Evolutionary conservation across 2,888 invertebrate genomes (phyloP).

Genomic region (Ornithoptera alexandrae): DNA sequence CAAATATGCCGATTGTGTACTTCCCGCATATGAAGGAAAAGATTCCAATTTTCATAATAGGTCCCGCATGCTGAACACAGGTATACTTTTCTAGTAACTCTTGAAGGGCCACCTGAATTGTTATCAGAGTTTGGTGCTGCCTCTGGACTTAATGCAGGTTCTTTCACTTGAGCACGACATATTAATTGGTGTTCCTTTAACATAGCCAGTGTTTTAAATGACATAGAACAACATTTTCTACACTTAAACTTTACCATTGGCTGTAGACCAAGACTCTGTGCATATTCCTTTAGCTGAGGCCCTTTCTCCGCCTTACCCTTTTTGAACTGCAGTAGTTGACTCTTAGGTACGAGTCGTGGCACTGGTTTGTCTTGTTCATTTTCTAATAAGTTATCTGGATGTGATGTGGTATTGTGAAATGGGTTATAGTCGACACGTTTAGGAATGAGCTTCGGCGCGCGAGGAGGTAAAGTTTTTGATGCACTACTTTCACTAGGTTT

Average conservation of each 20-base stretch:
- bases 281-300: slow-evolving; percentile 80
- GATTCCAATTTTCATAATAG: slow-evolving; percentile 92
- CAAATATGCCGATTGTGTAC: slow-evolving; percentile 90
- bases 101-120: slow-evolving; percentile 69
- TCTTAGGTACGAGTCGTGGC: slow-evolving; percentile 73
- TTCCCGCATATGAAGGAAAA: slow-evolving; percentile 91
- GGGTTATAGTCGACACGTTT: slow-evolving; percentile 57
- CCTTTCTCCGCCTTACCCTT: slow-evolving; percentile 70
- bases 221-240: slow-evolving; percentile 84
- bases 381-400: slow-evolving; percentile 49
- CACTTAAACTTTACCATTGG: slow-evolving; percentile 87
- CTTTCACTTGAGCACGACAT: slow-evolving; percentile 77
- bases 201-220: slow-evolving; percentile 83
- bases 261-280: slow-evolving; percentile 86
- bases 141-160: slow-evolving; percentile 66
- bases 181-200: slow-evolving; percentile 85
- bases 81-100: slow-evolving; percentile 88
- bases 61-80: slow-evolving; percentile 90
- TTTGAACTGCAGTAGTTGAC: slow-evolving; percentile 69
- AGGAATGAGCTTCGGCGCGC: slow-evolving; percentile 68
- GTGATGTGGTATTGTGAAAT: slow-evolving; percentile 63
- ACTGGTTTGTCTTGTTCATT: slow-evolving; percentile 71
- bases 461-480: slow-evolving; percentile 46
- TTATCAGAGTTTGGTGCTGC: slow-evolving; percentile 58
- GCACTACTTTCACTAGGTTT: slow-evolving; percentile 59